Conservation (phyloP, 2,888 invertebrate genomes). For the Morinoia aosen region DNA sequence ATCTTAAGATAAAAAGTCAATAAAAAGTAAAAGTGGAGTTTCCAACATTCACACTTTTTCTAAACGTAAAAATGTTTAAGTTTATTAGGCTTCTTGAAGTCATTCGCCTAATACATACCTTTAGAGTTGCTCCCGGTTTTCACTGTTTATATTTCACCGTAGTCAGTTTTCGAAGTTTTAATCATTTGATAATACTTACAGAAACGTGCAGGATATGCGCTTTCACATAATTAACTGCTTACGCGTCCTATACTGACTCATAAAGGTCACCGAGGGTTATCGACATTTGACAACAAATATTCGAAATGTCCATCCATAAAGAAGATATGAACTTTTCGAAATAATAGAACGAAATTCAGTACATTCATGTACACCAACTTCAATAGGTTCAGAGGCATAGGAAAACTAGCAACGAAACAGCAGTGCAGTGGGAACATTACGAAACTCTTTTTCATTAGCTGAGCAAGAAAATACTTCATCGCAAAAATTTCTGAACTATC, state of each 20-base stretch:
- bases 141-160: too few relatives aligned
- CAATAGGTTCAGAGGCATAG: not conserved
- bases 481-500: not conserved
- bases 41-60: not conserved
- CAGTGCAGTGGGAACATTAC: not conserved
- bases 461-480: not conserved
- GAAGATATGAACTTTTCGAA: not conserved
- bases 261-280: not conserved
- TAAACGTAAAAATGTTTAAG: not conserved
- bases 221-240: too few relatives aligned
- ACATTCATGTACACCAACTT: not conserved
- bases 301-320: not conserved
- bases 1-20: too few relatives aligned
- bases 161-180: too few relatives aligned
- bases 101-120: too few relatives aligned
- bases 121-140: too few relatives aligned
- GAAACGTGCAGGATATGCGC: too few relatives aligned
- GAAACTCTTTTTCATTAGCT: too few relatives aligned
- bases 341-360: not conserved
- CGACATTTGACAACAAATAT: not conserved
- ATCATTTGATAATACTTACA: too few relatives aligned
- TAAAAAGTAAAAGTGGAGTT: not conserved
- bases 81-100: not conserved
- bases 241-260: not conserved
- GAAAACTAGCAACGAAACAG: not conserved